These are phyloP conservation scores for Heterodera schachtii DNA, from an alignment of 1,140 invertebrate genomes.

Conservation along the genomic window DNA sequence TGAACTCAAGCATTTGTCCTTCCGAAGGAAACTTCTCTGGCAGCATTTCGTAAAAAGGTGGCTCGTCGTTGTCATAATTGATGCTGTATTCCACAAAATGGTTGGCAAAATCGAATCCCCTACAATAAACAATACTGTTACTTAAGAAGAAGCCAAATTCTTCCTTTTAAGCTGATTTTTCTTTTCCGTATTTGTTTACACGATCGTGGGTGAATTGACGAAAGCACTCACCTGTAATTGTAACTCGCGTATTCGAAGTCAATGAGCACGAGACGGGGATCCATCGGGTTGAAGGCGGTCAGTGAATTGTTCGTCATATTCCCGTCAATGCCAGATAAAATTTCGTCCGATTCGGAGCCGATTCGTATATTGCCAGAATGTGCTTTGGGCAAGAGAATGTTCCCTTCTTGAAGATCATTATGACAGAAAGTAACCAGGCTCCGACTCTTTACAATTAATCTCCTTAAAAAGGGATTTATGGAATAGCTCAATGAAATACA, in stretches of 20 bases:
- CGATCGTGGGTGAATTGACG: neutral
- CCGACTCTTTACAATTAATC: constrained; percentile 49
- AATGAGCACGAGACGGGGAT: constrained; percentile 61
- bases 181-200: too few relatives aligned
- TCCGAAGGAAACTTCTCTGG: constrained; percentile 57
- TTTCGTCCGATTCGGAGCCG: constrained; percentile 58
- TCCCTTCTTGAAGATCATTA: constrained; percentile 91
- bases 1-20: constrained; percentile 63
- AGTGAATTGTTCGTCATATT: constrained; percentile 45
- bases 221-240: constrained; percentile 56
- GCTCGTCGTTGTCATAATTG: constrained; percentile 61
- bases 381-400: constrained; percentile 63
- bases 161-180: too few relatives aligned
- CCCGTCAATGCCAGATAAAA: neutral
- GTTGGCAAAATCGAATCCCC: constrained; percentile 64
- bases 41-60: constrained; percentile 59
- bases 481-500: constrained; percentile 23
- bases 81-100: constrained; percentile 64
- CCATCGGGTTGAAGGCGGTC: constrained; percentile 62
- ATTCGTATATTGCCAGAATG: constrained; percentile 63
- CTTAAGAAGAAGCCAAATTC: too few relatives aligned
- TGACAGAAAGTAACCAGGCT: constrained; percentile 89
- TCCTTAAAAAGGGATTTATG: constrained; percentile 18
- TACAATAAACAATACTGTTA: constrained; percentile 30
- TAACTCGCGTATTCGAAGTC: constrained; percentile 65